Evolutionary conservation across 1,140 invertebrate species (phyloP).

Genomic region (Maconellicoccus hirsutus): DNA sequence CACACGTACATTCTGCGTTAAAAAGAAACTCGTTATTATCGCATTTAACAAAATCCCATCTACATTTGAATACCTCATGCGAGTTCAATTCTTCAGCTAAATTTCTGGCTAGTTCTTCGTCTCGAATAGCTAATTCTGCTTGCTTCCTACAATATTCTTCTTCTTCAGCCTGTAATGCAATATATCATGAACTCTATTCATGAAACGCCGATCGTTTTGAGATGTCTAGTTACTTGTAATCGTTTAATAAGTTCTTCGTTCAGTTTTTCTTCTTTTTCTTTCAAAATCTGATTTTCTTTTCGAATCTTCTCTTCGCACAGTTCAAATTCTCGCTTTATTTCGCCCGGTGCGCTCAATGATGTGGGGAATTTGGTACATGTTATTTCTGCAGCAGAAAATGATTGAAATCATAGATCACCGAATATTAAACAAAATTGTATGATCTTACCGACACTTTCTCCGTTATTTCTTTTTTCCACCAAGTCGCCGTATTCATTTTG

Average conservation of each 20-base stretch:
- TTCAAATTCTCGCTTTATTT: slow-evolving; percentile 60
- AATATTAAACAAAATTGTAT: slow-evolving; percentile 25
- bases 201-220: not conserved
- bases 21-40: too few relatives aligned
- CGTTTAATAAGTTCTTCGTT: slow-evolving; percentile 34
- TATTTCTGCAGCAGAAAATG: not conserved
- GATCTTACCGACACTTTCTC: slow-evolving; percentile 40
- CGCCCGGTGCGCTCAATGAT: slow-evolving; percentile 43
- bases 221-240: slow-evolving; percentile 22
- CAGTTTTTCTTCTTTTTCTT: slow-evolving; percentile 32
- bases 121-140: slow-evolving; percentile 5
- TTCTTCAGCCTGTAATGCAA: slow-evolving; percentile 15
- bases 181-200: not conserved
- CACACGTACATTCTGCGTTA: not conserved
- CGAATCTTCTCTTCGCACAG: slow-evolving; percentile 46
- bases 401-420: slow-evolving; percentile 29
- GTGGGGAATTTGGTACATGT: not conserved
- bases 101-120: slow-evolving; percentile 21
- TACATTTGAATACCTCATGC: not conserved
- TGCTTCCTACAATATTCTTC: slow-evolving; percentile 23
- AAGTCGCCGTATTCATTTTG: slow-evolving; percentile 50
- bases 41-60: too few relatives aligned
- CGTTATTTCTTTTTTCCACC: slow-evolving; percentile 49
- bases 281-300: slow-evolving; percentile 35
- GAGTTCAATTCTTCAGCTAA: slow-evolving; percentile 6